phyloP scores from a whole-genome alignment of 35 echinoderm and acorn worm genomes.

The Amphiura filiformis region DNA sequence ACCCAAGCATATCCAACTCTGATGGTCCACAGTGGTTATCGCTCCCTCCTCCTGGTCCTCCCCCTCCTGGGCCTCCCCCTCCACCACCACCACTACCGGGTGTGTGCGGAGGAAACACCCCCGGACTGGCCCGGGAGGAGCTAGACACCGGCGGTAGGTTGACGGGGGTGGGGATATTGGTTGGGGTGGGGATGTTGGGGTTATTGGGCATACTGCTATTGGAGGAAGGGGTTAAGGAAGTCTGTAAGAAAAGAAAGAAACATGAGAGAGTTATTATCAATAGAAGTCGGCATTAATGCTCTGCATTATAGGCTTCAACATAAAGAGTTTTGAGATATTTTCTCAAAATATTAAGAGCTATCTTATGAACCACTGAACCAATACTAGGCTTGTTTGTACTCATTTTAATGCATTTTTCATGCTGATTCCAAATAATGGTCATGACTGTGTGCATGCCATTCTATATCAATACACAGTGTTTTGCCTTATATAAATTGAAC shows the following conservation, averaged over 20 bases:
- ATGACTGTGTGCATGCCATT: too few species aligned
- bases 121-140: slow-evolving; percentile 1
- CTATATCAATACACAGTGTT: too few species aligned
- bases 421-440: too few species aligned
- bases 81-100: background rate
- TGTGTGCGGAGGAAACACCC: background rate
- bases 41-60: background rate
- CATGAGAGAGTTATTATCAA: too few species aligned
- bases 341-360: too few species aligned
- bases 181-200: slow-evolving; percentile 41
- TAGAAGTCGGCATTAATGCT: too few species aligned
- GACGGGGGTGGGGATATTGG: slow-evolving; percentile 32
- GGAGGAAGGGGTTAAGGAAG: background rate
- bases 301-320: too few species aligned
- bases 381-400: too few species aligned
- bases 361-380: too few species aligned
- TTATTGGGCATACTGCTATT: background rate
- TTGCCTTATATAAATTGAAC: too few species aligned
- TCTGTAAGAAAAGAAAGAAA: background rate
- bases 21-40: background rate
- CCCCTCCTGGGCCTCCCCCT: background rate
- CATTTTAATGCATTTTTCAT: too few species aligned
- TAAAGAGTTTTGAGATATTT: too few species aligned
- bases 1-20: slow-evolving; percentile 42
- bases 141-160: slow-evolving; percentile 27